These are phyloP conservation scores for Euplexia lucipara DNA, from an alignment of 2,888 invertebrate genomes.

Conservation along the genomic window DNA sequence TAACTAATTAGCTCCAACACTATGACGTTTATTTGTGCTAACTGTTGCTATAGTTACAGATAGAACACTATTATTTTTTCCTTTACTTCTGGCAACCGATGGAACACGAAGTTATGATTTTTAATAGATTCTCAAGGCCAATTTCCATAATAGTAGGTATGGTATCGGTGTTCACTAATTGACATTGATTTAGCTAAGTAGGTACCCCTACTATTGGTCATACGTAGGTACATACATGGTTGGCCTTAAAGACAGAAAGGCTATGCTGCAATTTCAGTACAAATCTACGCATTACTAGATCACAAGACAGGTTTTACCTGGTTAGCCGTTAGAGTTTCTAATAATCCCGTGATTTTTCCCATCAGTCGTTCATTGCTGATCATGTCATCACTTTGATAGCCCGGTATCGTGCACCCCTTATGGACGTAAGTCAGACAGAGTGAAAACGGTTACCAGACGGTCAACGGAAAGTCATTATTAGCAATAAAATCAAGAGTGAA, in stretches of 20 bases:
- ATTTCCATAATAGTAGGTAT: neutral
- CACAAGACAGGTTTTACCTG: too few relatives aligned
- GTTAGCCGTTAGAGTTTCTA: too few relatives aligned
- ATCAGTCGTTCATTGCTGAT: neutral
- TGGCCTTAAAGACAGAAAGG: neutral
- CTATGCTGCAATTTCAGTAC: neutral
- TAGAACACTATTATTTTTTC: constrained; percentile 18
- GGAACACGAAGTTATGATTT: constrained; percentile 17
- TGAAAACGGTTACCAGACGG: too few relatives aligned
- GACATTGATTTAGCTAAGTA: too few relatives aligned
- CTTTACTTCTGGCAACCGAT: constrained; percentile 25
- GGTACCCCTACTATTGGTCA: too few relatives aligned
- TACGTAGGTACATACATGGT: too few relatives aligned
- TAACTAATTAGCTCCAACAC: constrained; percentile 21
- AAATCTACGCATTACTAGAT: too few relatives aligned
- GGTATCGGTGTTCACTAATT: constrained; percentile 4
- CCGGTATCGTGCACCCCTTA: too few relatives aligned
- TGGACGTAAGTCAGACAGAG: too few relatives aligned
- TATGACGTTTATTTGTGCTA: constrained; percentile 75
- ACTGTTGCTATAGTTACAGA: constrained; percentile 73
- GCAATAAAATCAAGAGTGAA: neutral
- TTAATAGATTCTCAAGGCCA: constrained; percentile 50
- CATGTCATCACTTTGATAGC: too few relatives aligned
- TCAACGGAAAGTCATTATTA: too few relatives aligned
- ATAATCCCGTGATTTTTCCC: neutral